Evolutionary conservation across 2,888 invertebrate species (phyloP), one percentile per base, ranked within the genome.

Genomic region (Cerastoderma edule): DNA sequence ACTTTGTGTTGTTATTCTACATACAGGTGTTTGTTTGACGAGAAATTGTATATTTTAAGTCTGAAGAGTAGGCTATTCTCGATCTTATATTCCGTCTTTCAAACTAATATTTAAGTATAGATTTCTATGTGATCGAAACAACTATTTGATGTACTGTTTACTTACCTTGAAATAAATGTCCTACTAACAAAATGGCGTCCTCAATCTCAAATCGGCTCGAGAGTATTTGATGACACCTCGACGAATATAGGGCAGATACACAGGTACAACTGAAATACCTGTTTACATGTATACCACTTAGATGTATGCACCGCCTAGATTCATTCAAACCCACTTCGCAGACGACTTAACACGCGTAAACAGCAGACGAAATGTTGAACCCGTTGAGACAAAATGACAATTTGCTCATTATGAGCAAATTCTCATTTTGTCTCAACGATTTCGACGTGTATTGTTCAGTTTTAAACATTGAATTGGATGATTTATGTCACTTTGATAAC

Each of bases 331-430:
- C n/a, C n/a, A n/a, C n/a, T n/a, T n/a, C n/a, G n/a, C n/a, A n/a
- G 16, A 39, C 8, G 16, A 16, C 39, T 39, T 39, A 39, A 10
- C 39, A 39, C 39, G 16, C 10, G 10, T 24, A 3, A 22, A 10
- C 10, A 2, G 24, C 2, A 5, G 24, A 53, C 10, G 24, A 1
- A n/a, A 22, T 53, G n/a, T 1, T n/a, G 24, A 30, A 50, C 16
- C 19, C 57, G 35, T 57, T 57, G 35, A 22, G 57, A 24, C 6
- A 57, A 57, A 57, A 33, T 33, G n/a, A 57, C 30, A 35, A 57
- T 35, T 33, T 57, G 57, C 57, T 57, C 16, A n/a, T 57, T n/a
- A 35, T 6, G 16, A 57, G 19, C 57, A 32, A n/a, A 35, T 57
- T 57, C 33, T 16, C 22, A 33, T 33, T 57, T 57, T 22, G 8